These are phyloP conservation scores for Heterohyrax brucei DNA, from an alignment of 2,797 vertebrate genomes.

Conservation along the genomic window DNA sequence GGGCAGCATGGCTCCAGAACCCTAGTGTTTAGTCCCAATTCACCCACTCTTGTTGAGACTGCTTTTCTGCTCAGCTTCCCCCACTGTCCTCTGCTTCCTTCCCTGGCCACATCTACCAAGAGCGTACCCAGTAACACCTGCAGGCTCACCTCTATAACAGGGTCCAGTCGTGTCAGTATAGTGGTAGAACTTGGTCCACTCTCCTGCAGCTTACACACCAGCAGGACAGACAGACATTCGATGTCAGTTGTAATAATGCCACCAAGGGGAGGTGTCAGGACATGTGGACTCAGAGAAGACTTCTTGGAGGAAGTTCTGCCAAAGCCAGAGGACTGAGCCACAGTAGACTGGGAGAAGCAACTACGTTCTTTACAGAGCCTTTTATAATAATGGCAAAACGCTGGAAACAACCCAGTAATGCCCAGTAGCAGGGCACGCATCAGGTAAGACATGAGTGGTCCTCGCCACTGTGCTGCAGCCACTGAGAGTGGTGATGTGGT, in stretches of 20 bases:
- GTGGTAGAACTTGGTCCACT: no score
- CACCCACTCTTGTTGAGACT: background rate
- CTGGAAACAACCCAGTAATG: background rate
- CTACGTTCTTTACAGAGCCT: background rate
- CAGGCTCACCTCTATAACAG: background rate
- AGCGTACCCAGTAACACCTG: background rate
- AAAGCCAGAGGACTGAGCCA: background rate
- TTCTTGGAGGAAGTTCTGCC: background rate
- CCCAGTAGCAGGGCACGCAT: background rate
- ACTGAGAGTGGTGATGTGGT: accelerated
- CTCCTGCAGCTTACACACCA: background rate
- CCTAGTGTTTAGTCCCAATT: background rate
- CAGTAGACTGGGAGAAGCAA: background rate
- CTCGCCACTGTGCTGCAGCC: background rate
- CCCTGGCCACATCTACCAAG: background rate
- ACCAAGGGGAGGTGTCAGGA: background rate
- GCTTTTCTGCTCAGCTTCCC: background rate
- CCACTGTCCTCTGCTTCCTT: background rate
- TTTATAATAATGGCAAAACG: background rate
- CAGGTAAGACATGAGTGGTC: background rate
- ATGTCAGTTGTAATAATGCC: background rate
- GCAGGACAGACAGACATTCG: background rate
- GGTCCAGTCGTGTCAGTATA: no score
- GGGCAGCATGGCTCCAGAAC: background rate
- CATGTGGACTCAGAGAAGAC: background rate